These are phyloP conservation scores for Botrylloides violaceus DNA, from an alignment of 23 tunicate species.

Conservation along the genomic window DNA sequence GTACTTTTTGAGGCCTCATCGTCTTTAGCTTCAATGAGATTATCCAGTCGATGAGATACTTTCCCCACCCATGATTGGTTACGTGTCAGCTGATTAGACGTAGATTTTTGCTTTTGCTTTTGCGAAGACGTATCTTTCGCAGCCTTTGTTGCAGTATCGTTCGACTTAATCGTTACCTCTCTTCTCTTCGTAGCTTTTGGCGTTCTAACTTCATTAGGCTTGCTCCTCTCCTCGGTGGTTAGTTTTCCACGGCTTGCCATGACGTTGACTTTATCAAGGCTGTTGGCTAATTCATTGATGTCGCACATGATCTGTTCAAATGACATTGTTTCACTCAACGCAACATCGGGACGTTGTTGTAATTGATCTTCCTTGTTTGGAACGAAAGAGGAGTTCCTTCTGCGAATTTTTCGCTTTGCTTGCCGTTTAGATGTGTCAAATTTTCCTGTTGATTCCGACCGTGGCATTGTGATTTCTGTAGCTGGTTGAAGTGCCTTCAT, in stretches of 20 bases:
- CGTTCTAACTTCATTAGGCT: neutral
- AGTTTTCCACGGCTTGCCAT: neutral
- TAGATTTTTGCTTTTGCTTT: neutral
- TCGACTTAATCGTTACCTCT: too few species aligned
- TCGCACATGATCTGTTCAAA: constrained; percentile 7
- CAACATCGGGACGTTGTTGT: neutral
- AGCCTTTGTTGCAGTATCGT: neutral
- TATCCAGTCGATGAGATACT: constrained; percentile 12
- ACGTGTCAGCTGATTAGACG: neutral
- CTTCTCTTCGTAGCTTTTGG: neutral
- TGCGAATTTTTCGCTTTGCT: neutral
- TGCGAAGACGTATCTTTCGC: neutral
- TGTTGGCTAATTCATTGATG: constrained; percentile 3
- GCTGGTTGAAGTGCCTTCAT: neutral
- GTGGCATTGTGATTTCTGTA: neutral
- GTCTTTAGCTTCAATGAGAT: constrained; percentile 1
- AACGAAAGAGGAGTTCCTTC: constrained; percentile 9
- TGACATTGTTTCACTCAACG: neutral
- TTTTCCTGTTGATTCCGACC: constrained; percentile 8
- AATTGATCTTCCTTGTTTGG: constrained; percentile 1
- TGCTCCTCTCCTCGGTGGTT: too few species aligned
- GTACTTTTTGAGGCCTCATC: neutral
- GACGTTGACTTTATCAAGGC: constrained; percentile 3
- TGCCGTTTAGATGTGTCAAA: neutral
- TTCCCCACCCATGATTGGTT: constrained; percentile 10